These are phyloP conservation scores for Ochropacha duplaris DNA, from an alignment of 2,888 invertebrate species.

Conservation along the genomic window DNA sequence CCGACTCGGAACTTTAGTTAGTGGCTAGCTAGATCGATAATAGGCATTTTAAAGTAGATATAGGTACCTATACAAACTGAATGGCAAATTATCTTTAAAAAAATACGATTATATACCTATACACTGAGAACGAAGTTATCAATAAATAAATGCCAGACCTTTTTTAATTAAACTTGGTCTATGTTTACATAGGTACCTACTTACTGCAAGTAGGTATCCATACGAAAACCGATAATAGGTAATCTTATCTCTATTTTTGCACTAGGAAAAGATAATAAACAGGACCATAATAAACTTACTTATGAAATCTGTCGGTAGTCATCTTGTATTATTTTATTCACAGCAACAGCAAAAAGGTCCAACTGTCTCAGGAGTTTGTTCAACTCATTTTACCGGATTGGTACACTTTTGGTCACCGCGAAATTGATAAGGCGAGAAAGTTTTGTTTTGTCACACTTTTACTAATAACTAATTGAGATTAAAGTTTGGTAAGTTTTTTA, in stretches of 20 bases:
- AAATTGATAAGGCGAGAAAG: conserved; percentile 72
- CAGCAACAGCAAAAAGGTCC: conserved; percentile 22
- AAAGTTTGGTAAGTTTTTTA: conserved; percentile 1
- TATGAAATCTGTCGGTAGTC: conserved; percentile 85
- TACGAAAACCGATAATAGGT: conserved; percentile 12
- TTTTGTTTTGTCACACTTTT: conserved; percentile 63
- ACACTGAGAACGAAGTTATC: no score
- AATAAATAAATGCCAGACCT: background rate
- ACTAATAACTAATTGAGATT: conserved; percentile 26
- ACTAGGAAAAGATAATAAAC: conserved; percentile 22
- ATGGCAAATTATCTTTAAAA: no score
- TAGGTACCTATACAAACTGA: no score
- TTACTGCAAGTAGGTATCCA: background rate
- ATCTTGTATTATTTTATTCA: conserved; percentile 53
- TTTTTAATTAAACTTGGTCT: background rate
- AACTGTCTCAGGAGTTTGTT: conserved; percentile 46
- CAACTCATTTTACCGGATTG: conserved; percentile 70
- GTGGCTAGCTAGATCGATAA: no score
- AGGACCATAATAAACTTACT: conserved; percentile 69
- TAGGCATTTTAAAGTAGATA: no score
- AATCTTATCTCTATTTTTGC: conserved; percentile 52
- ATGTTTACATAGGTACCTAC: background rate
- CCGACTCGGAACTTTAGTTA: no score
- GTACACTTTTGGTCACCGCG: conserved; percentile 52
- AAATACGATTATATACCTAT: no score